Evolutionary conservation across 2,113 vertebrate genomes (phyloP), one percentile per base, ranked within the genome.

Genomic region (Eidolon helvum): DNA sequence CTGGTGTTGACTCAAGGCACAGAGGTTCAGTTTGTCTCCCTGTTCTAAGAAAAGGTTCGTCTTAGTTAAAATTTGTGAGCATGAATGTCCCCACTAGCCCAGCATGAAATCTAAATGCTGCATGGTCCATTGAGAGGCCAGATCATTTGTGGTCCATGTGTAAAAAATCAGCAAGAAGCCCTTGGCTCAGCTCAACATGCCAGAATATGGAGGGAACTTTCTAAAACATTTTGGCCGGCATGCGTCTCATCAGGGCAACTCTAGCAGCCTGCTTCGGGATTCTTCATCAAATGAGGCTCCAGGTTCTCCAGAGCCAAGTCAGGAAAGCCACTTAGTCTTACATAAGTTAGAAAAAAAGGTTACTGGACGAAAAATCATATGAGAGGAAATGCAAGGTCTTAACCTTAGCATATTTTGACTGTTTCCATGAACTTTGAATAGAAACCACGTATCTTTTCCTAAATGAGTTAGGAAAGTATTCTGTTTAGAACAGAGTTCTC

Each of bases 111-210:
- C 48, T 69, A 59, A 26, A 35, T 0, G 4, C 53, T 12, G 15
- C 7, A 10, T 12, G 35, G 28, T 59, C 55, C 40, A 6, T 1
- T 5, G 66, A 57, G 21, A 78, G 21, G 71, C 63, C 28, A 53
- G 57, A 22, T 40, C 63, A 6, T 30, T 30, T 0, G 0, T 65
- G 15, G 22, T 4, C 53, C n/a, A 40, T 0, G 19, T 33, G 22
- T 53, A 2, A 77, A 78, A 91, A 57, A 1, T 68, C 53, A 35
- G 48, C 14, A 18, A 55, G 57, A 50, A 91, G 8, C 61, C 40
- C 40, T 38, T 2, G 22, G 30, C 59, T 28, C 65, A 10, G 55
- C 21, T 38, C 33, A 63, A 30, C 19, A 5, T 57, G 78, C 55
- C 22, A 30, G 57, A 38, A 45, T 4, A 4, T 2, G 55, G 53